phyloP scores from a whole-genome alignment of 2,113 vertebrate species.

The Xiphophorus maculatus region DNA sequence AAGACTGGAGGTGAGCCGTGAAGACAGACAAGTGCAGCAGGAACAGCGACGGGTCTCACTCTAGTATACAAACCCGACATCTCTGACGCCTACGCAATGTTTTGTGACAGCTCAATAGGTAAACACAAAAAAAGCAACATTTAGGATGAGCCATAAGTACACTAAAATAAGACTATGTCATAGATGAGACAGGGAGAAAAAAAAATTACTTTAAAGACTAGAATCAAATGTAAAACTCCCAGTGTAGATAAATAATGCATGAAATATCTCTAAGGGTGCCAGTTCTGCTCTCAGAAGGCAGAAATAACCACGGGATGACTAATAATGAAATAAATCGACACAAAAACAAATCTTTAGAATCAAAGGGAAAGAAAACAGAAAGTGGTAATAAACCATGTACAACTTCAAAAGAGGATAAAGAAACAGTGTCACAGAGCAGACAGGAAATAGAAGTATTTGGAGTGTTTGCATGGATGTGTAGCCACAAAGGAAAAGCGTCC shows the following conservation, averaged over 20 bases:
- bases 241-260: constrained; percentile 48
- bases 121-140: constrained; percentile 30
- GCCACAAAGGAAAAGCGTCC: constrained; percentile 2
- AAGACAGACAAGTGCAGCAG: constrained; percentile 18
- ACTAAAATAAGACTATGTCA: constrained; percentile 31
- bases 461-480: background rate
- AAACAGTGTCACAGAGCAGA: background rate
- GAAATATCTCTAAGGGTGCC: constrained; percentile 1
- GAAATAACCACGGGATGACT: constrained; percentile 39
- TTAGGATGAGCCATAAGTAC: constrained; percentile 34
- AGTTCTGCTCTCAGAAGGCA: constrained; percentile 29
- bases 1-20: constrained; percentile 47
- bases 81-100: constrained; percentile 11
- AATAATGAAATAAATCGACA: constrained; percentile 37
- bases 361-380: constrained; percentile 8
- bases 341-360: background rate
- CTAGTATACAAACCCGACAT: background rate
- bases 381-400: background rate
- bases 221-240: constrained; percentile 22
- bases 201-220: constrained; percentile 29
- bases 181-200: constrained; percentile 46
- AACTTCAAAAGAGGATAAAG: constrained; percentile 1
- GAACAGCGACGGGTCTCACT: constrained; percentile 14
- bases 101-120: constrained; percentile 5
- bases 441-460: background rate